These are phyloP conservation scores for Bombus fervidus DNA, from an alignment of 1,140 invertebrate species.

Conservation along the genomic window DNA sequence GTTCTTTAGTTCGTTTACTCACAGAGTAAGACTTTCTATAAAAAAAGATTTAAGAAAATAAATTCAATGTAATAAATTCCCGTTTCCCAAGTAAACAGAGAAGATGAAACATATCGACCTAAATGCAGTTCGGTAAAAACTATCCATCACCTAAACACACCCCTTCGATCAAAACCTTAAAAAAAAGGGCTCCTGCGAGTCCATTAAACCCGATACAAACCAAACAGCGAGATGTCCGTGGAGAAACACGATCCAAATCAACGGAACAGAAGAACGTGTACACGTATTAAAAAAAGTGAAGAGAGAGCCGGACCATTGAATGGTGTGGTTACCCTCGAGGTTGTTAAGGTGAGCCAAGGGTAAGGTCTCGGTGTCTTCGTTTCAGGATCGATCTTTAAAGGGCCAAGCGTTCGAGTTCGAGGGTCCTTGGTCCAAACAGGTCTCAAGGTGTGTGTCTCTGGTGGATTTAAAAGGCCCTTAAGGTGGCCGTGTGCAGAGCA, in stretches of 20 bases:
- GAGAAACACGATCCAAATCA: constrained; percentile 31
- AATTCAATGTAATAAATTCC: background rate
- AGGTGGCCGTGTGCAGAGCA: constrained; percentile 42
- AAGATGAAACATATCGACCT: background rate
- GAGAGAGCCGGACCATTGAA: constrained; percentile 50
- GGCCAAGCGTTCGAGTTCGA: constrained; percentile 61
- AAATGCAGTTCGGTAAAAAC: background rate
- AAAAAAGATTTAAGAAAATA: background rate
- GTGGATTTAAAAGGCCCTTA: constrained; percentile 75
- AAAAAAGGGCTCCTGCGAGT: background rate
- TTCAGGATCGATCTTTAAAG: constrained; percentile 71
- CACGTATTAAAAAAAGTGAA: background rate
- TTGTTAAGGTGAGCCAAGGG: constrained; percentile 49
- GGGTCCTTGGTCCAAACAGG: constrained; percentile 75
- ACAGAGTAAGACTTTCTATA: background rate
- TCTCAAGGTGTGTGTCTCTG: constrained; percentile 77
- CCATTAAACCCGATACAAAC: constrained; percentile 46
- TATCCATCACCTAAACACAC: background rate
- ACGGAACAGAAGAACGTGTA: constrained; percentile 25
- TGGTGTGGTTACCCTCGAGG: constrained; percentile 58
- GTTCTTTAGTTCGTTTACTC: background rate
- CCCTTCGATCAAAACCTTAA: background rate
- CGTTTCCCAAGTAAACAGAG: background rate
- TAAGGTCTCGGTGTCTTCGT: constrained; percentile 59
- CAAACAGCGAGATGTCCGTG: constrained; percentile 22